These are phyloP conservation scores for Tyto alba DNA, from an alignment of 2,113 vertebrate genomes.

Conservation along the genomic window DNA sequence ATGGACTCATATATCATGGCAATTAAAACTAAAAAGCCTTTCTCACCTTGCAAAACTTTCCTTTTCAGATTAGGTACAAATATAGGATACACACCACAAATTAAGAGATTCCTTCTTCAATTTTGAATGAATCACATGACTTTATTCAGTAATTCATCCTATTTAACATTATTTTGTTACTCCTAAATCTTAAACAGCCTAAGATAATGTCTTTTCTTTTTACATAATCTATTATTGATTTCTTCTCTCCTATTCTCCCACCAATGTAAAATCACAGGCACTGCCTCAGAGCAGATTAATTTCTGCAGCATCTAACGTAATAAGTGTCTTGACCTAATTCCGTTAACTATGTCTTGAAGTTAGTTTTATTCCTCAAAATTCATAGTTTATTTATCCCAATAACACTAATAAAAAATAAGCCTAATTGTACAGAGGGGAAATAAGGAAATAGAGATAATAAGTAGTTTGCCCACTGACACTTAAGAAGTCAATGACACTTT, in stretches of 20 bases:
- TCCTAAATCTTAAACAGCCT: not conserved
- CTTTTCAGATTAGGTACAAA: not conserved
- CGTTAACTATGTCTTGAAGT: not conserved
- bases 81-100: not conserved
- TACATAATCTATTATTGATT: not conserved
- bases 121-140: not conserved
- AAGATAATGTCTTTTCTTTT: not conserved
- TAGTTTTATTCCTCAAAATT: not conserved
- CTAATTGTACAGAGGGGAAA: not conserved
- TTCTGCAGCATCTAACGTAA: not conserved
- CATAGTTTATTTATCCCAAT: not conserved
- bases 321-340: not conserved
- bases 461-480: not conserved
- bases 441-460: not conserved
- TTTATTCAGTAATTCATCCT: not conserved
- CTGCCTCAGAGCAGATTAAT: not conserved
- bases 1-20: not conserved
- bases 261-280: not conserved
- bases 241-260: not conserved
- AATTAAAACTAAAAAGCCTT: not conserved
- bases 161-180: not conserved
- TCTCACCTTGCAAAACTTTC: not conserved
- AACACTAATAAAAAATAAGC: not conserved
- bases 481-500: not conserved
- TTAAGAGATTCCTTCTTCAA: not conserved